phyloP scores from a whole-genome alignment of 2,113 vertebrate genomes.

The Epinephelus fuscoguttatus region DNA sequence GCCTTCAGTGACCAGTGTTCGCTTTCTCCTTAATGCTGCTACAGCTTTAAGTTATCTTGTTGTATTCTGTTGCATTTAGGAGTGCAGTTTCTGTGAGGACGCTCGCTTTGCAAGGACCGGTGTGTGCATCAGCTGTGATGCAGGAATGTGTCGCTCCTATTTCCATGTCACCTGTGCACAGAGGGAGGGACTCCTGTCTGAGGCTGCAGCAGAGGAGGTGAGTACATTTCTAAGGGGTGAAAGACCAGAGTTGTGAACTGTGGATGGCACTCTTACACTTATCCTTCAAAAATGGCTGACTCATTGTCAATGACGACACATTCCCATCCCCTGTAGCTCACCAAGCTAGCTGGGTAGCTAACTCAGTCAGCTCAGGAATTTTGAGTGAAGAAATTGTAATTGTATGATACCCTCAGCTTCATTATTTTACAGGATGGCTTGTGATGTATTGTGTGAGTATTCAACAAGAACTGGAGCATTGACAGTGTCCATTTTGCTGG shows the following conservation, averaged over 20 bases:
- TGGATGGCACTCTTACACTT: too few relatives aligned
- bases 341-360: too few relatives aligned
- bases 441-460: too few relatives aligned
- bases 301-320: neutral
- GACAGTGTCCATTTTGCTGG: too few relatives aligned
- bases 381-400: too few relatives aligned
- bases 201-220: conserved; percentile 98
- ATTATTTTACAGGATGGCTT: too few relatives aligned
- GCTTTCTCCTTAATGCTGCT: neutral
- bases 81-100: conserved; percentile 98
- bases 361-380: too few relatives aligned
- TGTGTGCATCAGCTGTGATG: conserved; percentile 98
- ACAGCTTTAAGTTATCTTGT: neutral
- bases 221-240: neutral
- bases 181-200: conserved; percentile 96
- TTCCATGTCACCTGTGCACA: conserved; percentile 99
- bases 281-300: too few relatives aligned
- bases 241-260: too few relatives aligned
- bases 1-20: too few relatives aligned
- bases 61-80: conserved; percentile 80
- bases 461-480: too few relatives aligned
- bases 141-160: conserved; percentile 98
- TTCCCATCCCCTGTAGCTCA: neutral
- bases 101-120: conserved; percentile 96
- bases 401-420: too few relatives aligned